Evolutionary conservation across 2,797 vertebrate species (phyloP).

Genomic region (Phrynocephalus forsythii): DNA sequence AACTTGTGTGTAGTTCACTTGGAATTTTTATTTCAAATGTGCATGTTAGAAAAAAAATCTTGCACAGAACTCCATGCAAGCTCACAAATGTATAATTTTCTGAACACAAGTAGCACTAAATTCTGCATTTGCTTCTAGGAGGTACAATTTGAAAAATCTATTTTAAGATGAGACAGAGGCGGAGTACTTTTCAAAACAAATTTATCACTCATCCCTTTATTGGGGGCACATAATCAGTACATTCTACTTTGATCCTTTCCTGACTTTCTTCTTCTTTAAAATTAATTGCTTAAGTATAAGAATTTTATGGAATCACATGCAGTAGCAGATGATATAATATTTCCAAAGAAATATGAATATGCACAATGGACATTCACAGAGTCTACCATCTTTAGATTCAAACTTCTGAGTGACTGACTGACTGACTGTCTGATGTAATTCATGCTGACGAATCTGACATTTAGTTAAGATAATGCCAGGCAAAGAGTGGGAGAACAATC

Average conservation of each 20-base stretch:
- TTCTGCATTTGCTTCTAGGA: not conserved
- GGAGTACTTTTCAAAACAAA: not conserved
- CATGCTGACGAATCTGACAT: not conserved
- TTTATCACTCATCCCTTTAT: not conserved
- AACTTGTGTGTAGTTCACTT: not conserved
- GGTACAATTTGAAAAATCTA: not conserved
- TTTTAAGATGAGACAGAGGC: not conserved
- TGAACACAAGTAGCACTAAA: not conserved
- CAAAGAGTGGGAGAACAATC: not conserved
- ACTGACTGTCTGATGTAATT: not conserved
- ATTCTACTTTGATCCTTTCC: constrained; percentile 30
- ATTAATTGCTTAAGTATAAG: constrained; percentile 45
- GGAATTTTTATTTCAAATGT: not conserved
- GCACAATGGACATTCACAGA: not conserved
- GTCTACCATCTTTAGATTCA: not conserved
- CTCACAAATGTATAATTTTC: not conserved
- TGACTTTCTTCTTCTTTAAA: constrained; percentile 29
- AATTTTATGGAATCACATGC: constrained; percentile 18
- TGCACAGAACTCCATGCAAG: not conserved
- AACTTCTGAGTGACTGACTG: not conserved
- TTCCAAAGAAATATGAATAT: not conserved
- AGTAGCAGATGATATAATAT: not conserved
- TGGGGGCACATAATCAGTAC: constrained; percentile 36
- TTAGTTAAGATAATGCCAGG: constrained; percentile 14
- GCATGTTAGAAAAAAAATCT: not conserved